phyloP scores from a whole-genome alignment of 2,888 invertebrate genomes.

The Protophormia terraenovae region DNA sequence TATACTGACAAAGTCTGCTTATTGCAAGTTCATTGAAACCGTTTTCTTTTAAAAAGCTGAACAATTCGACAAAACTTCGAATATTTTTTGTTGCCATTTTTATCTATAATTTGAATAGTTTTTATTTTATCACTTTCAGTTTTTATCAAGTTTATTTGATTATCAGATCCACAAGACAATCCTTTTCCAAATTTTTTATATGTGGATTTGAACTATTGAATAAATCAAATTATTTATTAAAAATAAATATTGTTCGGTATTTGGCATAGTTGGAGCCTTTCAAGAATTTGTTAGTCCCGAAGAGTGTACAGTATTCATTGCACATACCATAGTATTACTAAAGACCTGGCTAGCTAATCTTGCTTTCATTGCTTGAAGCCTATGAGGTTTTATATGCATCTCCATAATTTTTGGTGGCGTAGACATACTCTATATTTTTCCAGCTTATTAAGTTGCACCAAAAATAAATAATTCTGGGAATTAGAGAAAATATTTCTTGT shows the following conservation, averaged over 20 bases:
- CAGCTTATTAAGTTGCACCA: too few species aligned
- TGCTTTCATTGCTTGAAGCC: too few species aligned
- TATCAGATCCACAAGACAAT: background rate
- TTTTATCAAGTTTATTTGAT: background rate
- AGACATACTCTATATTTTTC: too few species aligned
- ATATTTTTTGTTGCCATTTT: background rate
- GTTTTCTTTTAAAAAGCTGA: background rate
- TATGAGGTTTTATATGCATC: too few species aligned
- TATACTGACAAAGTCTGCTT: background rate
- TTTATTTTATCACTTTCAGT: background rate
- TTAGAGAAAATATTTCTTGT: too few species aligned
- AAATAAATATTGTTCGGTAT: slow-evolving; percentile 9
- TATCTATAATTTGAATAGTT: background rate
- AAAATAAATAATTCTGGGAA: too few species aligned
- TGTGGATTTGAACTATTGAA: background rate
- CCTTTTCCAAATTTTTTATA: background rate
- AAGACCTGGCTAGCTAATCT: too few species aligned
- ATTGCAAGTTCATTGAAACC: background rate
- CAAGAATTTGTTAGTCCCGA: background rate
- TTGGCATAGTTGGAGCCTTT: background rate
- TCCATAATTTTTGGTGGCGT: too few species aligned
- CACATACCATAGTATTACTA: too few species aligned
- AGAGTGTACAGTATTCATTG: too few species aligned
- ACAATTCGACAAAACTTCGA: background rate
- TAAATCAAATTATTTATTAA: slow-evolving; percentile 16